Percentiles rank a stretch among this genome's conserved stretches.
Conservation (phyloP, 2,113 vertebrate species). For the Herpetotheres cachinnans region DNA sequence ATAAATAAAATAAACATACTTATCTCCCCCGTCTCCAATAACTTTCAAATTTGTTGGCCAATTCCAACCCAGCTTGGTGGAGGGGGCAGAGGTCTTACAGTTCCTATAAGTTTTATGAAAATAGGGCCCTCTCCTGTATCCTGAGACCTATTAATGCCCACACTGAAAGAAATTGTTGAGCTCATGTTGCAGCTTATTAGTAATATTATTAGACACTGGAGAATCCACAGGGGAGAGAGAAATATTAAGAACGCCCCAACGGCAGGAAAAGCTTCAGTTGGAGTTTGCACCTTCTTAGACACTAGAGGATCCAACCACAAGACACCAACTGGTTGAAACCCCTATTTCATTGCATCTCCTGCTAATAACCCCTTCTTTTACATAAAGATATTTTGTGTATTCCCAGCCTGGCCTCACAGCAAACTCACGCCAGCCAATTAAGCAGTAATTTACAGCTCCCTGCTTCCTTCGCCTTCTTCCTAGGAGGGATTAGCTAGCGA, state of each 20-base stretch:
- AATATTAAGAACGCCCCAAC: neutral
- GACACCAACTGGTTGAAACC: constrained; percentile 3
- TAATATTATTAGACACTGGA: constrained; percentile 58
- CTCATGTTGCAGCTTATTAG: constrained; percentile 58
- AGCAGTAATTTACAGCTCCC: constrained; percentile 44
- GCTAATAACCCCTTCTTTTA: neutral
- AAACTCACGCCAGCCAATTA: neutral
- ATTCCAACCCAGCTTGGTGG: neutral
- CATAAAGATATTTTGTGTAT: constrained; percentile 23
- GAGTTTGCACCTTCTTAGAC: constrained; percentile 51
- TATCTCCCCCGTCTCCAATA: constrained; percentile 48
- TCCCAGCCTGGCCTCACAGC: neutral
- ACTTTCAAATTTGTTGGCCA: constrained; percentile 39
- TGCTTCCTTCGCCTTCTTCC: neutral
- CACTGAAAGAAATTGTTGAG: constrained; percentile 59
- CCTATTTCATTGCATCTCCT: neutral
- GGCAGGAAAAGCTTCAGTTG: constrained; percentile 40
- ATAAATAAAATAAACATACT: constrained; percentile 65
- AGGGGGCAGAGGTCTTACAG: constrained; percentile 55
- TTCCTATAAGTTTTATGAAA: constrained; percentile 60
- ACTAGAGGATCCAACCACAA: constrained; percentile 41
- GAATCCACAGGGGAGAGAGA: constrained; percentile 50
- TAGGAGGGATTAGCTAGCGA: neutral
- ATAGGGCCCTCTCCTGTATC: constrained; percentile 37
- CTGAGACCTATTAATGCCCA: constrained; percentile 65